These are phyloP conservation scores for Jaculus jaculus DNA, from an alignment of 2,113 vertebrate species.

Conservation along the genomic window DNA sequence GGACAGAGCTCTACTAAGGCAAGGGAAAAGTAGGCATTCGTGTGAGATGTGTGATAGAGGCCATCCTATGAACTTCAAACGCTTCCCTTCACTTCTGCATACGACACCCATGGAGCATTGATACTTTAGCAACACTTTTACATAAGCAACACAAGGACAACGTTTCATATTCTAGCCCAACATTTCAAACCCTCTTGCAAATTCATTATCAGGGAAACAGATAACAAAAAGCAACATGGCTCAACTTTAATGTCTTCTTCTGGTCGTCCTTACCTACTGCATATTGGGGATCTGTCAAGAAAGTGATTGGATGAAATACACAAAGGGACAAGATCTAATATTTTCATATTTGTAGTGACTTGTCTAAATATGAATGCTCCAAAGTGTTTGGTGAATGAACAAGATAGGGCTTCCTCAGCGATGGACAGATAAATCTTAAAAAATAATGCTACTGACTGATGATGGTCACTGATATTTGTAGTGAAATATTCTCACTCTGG, in stretches of 20 bases:
- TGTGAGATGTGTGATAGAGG: not conserved
- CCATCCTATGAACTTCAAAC: not conserved
- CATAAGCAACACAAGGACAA: not conserved
- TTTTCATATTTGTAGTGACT: not conserved
- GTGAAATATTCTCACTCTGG: not conserved
- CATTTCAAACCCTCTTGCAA: not conserved
- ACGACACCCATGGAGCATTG: not conserved
- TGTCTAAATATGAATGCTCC: not conserved
- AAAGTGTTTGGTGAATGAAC: not conserved
- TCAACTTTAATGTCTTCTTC: not conserved
- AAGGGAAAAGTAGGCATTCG: not conserved
- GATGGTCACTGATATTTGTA: not conserved
- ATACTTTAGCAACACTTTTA: not conserved
- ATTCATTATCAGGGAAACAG: not conserved
- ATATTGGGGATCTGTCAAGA: not conserved
- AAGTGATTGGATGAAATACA: not conserved
- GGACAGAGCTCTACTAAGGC: not conserved
- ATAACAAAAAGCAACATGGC: not conserved
- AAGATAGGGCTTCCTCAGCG: not conserved
- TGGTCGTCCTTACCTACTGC: no score
- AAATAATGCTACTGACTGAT: not conserved
- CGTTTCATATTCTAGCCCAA: not conserved
- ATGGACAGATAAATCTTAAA: not conserved
- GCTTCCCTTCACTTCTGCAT: not conserved
- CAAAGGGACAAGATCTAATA: not conserved